These are phyloP conservation scores for Drosophila leontia DNA, from an alignment of 1,140 invertebrate species.

Conservation along the genomic window DNA sequence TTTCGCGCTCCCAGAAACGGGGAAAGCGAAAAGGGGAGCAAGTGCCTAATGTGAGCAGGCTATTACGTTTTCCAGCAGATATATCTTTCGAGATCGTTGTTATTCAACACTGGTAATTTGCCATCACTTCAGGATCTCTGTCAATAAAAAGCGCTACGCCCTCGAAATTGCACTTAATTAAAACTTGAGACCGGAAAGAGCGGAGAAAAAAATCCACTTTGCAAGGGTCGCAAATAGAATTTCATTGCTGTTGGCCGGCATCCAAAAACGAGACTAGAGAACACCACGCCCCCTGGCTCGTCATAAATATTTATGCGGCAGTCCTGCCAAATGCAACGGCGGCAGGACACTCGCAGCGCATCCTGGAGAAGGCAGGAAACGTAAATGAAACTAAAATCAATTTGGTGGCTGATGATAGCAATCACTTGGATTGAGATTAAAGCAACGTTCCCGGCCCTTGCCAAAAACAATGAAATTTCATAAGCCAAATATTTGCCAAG, in stretches of 20 bases:
- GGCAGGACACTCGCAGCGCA: conserved; percentile 10
- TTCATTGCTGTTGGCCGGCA: conserved; percentile 75
- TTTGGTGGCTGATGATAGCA: conserved; percentile 73
- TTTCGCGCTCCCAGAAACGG: conserved; percentile 23
- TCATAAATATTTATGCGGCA: conserved; percentile 79
- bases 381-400: conserved; percentile 82
- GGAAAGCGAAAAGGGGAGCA: background rate
- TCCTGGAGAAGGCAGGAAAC: conserved; percentile 54
- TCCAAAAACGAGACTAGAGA: conserved; percentile 55
- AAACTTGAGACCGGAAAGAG: conserved; percentile 50
- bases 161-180: conserved; percentile 81
- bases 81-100: conserved; percentile 23
- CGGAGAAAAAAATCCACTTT: conserved; percentile 41
- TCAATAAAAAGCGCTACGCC: conserved; percentile 49
- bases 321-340: conserved; percentile 64
- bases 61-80: conserved; percentile 24
- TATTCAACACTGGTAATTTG: conserved; percentile 23
- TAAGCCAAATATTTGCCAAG: conserved; percentile 62
- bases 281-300: conserved; percentile 39
- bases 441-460: conserved; percentile 11
- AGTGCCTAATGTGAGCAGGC: conserved; percentile 24
- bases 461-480: conserved; percentile 62
- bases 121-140: conserved; percentile 7
- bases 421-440: conserved; percentile 76
- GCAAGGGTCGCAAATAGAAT: conserved; percentile 73